phyloP scores from a whole-genome alignment of 1,140 invertebrate species.

The Drepana arcuata region DNA sequence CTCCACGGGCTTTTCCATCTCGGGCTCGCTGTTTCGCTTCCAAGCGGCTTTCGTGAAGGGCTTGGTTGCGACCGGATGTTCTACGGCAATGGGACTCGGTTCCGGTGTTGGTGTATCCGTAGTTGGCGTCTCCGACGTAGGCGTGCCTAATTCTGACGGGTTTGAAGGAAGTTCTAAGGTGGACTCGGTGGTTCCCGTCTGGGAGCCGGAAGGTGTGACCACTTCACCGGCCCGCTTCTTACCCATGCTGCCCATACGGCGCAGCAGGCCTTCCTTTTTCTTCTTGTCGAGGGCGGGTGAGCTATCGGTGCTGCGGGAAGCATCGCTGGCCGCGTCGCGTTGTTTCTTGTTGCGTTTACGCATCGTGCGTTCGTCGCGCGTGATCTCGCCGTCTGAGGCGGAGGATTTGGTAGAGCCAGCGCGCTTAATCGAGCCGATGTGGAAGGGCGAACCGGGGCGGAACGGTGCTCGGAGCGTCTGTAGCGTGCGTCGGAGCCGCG shows the following conservation, averaged over 20 bases:
- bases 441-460: conserved; percentile 60
- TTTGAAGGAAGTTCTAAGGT: conserved; percentile 9
- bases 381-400: conserved; percentile 54
- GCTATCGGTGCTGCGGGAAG: conserved; percentile 43
- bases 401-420: conserved; percentile 48
- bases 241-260: conserved; percentile 44
- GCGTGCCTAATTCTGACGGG: conserved; percentile 1
- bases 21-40: conserved; percentile 45
- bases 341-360: conserved; percentile 59
- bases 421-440: conserved; percentile 55
- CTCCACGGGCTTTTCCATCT: conserved; percentile 60
- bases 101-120: neutral
- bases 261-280: conserved; percentile 38
- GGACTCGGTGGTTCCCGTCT: conserved; percentile 8
- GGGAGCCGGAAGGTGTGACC: conserved; percentile 8
- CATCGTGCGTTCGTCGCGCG: conserved; percentile 59
- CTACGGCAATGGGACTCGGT: conserved; percentile 46
- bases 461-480: conserved; percentile 59
- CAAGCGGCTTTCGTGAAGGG: conserved; percentile 63
- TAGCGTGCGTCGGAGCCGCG: conserved; percentile 53
- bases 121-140: conserved; percentile 1
- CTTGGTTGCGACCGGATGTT: conserved; percentile 58
- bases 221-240: conserved; percentile 29
- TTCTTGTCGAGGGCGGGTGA: conserved; percentile 42
- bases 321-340: conserved; percentile 29